Base-by-base conservation (phyloP, 1,140 invertebrate genomes). In the Macrocentrus cingulum region DNA sequence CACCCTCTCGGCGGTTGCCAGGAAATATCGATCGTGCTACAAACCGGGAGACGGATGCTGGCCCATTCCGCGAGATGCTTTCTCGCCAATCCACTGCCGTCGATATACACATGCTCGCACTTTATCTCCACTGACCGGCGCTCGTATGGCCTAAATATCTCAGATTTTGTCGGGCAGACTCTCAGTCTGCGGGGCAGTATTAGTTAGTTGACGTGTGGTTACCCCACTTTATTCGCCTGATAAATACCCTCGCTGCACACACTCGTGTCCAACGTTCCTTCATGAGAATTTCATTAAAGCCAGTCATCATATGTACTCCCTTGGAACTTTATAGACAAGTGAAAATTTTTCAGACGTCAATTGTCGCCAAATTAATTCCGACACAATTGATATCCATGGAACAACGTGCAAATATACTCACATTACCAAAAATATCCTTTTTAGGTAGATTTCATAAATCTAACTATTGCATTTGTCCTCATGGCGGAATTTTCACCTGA, bases 1-100 rank as follows among this genome's bases (percentile, higher is more conserved):
- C 64, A 67, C 69, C 68, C 67, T 71, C 68, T 68, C 65, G 46
- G 64, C 66, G 69, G 71, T 71, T 73, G 69, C 69, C 68, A 71
- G 69, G 71, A 73, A 73, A 70, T 71, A 73, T 73, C 71, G 71
- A 73, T 73, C 69, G 52, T 57, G 19, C 52, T 39, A 49, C 60
- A 62, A 62, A 62, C 61, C 49, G 49, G 48, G 63, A 61, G 60
- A 64, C 54, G 61, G 62, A 69, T 69, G 66, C 66, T 70, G 64
- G 58, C 53, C 61, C 66, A 62, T 64, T 13, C 46, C 63, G 50
- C 42, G 45, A 44, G 22, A 61, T 67, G 59, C 56, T 51, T 51
- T 51, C 32, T 51, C 19, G 15, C 11, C 34, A 18, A 13, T 50
- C 13, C 16, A 13, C 18, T 44, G 7, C 7, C 44, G 44, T 13